Base-by-base conservation (phyloP, 2,797 vertebrate species). In the Podarcis lilfordi region DNA sequence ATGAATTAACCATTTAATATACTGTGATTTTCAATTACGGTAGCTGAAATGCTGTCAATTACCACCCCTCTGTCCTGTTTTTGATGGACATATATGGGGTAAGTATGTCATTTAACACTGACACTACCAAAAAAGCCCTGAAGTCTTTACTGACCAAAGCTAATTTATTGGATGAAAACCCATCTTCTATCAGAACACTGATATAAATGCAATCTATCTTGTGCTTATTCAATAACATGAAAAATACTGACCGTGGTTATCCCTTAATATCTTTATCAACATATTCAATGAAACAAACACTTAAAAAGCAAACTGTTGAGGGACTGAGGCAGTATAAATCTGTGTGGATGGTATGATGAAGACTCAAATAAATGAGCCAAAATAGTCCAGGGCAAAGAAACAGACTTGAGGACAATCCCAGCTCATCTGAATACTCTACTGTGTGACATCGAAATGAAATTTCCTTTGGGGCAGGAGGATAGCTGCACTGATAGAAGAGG, bases 1-100 rank as follows among this genome's bases (percentile, higher is more conserved):
- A 85, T 83, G 80, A 75, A 89, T 92, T 3, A 40, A 80, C 76
- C 82, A 89, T 90, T 89, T 94, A 83, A 84, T 91, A 74, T 84
- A 91, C 88, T 85, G 90, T 10, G 37, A 80, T 66, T 89, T 89
- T 88, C 72, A 89, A 87, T 84, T 64, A 32, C 32, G 32, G 32
- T 32, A 90, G 80, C 86, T 71, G 43, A 89, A 89, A 88, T 23
- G 55, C 68, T 43, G 43, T 21, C 19, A 17, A 45, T 45, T 86
- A 77, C 9, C 81, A 86, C 75, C 40, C 27, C 81, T 91, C 81
- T 2, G 40, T 27, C 66, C 11, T 79, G 59, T 32, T 86, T 91
- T 85, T 80, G 32, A 88, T 80, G 72, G 80, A 43, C 27, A 69
- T 2, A 87, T 15, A 84, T 19, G 82, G 85, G 35, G 50, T 83